Base-by-base conservation (phyloP, 2,797 vertebrate genomes). In the Pyrocephalus nanus region DNA sequence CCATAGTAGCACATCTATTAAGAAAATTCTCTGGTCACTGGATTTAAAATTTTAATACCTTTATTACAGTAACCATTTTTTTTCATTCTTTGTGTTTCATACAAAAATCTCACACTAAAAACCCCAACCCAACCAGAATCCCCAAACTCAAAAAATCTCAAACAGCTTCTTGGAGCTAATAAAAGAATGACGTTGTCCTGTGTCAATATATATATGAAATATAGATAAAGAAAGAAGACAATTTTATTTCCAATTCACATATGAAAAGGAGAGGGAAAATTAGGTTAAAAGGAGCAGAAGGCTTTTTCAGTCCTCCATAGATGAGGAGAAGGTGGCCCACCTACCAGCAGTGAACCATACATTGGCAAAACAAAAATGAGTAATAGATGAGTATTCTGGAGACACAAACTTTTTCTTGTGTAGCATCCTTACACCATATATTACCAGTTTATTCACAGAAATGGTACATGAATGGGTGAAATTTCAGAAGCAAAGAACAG, bases 91-190 rank as follows among this genome's bases (percentile, higher is more conserved):
- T 70, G 10, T 62, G 9, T 53, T 53, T 54, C 14, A 38, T 40
- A 58, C 8, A 38, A 74, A 62, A n/a, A 42, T 19, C 10, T 73
- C 6, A 55, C 16, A 3, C 18, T 19, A 36, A 82, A 69, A 54
- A 3, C 0, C 1, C 8, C 25, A 65, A 11, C 6, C 7, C 19
- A 66, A 45, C 15, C 18, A 17, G 17, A 66, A 73, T 12, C 1
- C 2, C 4, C 21, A 15, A 58, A 42, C 4, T 1, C 4, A 3
- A 7, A 22, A 65, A 38, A 58, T 19, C 2, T 7, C 19, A 25
- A 38, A 38, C 3, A 42, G 1, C 4, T 83, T 83, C 20, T 8
- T 27, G 67, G 12, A 61, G 4, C 4, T 51, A 79, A 25, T 34
- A 80, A 47, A 4, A 90, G 6, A 81, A 62, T 15, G 4, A 38